A percentile compares a stretch with the other conserved stretches of the same genome.
Conservation (phyloP, 2,797 vertebrate species). For the Phrynocephalus vlangalii region DNA sequence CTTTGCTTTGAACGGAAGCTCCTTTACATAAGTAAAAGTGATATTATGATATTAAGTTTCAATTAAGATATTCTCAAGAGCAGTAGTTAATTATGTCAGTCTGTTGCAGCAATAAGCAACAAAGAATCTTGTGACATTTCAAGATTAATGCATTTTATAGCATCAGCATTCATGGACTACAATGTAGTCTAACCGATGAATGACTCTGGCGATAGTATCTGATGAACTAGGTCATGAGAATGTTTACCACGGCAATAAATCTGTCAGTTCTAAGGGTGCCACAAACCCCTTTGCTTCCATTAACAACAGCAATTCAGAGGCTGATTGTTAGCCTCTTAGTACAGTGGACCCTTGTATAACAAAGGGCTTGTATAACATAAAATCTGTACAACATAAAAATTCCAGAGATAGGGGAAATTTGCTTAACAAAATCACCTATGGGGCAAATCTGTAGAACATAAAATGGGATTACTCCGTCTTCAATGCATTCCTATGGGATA, state of each 20-base stretch:
- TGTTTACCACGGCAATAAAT: neutral
- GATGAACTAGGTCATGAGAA: neutral
- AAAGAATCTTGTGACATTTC: neutral
- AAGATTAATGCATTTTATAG: neutral
- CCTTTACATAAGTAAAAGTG: neutral
- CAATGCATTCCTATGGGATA: no score
- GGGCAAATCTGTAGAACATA: no score
- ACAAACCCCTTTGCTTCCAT: neutral
- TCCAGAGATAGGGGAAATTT: no score
- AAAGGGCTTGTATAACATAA: no score
- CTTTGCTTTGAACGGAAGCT: neutral
- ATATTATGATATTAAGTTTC: neutral
- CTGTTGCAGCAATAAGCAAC: neutral
- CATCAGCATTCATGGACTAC: neutral
- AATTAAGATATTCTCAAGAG: neutral
- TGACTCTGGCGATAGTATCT: neutral
- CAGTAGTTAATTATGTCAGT: neutral
- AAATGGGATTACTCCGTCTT: no score
- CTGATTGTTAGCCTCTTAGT: neutral
- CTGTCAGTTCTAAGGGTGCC: neutral
- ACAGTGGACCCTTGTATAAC: no score
- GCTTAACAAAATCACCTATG: no score
- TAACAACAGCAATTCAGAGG: neutral
- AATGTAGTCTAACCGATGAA: neutral
- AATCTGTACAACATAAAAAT: no score